Evolutionary conservation across 2,797 vertebrate species (phyloP).

Genomic region (Sebastes nivosus): DNA sequence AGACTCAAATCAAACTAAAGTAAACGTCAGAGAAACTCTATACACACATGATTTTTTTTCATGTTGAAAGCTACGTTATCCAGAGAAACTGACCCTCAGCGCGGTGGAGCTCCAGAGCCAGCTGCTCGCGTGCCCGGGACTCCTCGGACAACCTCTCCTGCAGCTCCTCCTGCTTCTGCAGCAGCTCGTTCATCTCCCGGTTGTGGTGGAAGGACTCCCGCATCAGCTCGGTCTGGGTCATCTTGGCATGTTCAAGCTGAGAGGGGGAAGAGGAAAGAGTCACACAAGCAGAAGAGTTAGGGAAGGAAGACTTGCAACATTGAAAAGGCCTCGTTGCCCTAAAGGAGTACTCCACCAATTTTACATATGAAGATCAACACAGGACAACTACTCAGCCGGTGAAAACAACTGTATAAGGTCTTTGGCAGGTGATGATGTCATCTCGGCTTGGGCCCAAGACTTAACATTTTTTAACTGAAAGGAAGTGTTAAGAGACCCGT

Average conservation of each 20-base stretch:
- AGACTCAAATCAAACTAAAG: not conserved
- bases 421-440: not conserved
- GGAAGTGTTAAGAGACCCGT: too few species aligned
- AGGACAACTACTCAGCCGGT: not conserved
- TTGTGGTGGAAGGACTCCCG: conserved; percentile 92
- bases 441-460: too few species aligned
- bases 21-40: not conserved
- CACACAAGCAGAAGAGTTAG: not conserved
- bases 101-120: conserved; percentile 92
- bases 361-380: not conserved
- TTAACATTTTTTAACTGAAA: too few species aligned
- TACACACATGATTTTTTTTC: not conserved
- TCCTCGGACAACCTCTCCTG: conserved; percentile 91
- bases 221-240: conserved; percentile 94
- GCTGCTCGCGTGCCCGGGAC: conserved; percentile 87
- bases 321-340: not conserved
- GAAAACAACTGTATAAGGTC: not conserved
- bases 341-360: not conserved
- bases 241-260: conserved; percentile 94
- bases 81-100: conserved; percentile 87
- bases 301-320: not conserved
- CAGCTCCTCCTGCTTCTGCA: conserved; percentile 92
- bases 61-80: rapidly evolving
- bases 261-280: not conserved
- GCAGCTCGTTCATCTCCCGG: conserved; percentile 88